phyloP scores from a whole-genome alignment of 2,113 vertebrate species.

The Eurystomus gularis region DNA sequence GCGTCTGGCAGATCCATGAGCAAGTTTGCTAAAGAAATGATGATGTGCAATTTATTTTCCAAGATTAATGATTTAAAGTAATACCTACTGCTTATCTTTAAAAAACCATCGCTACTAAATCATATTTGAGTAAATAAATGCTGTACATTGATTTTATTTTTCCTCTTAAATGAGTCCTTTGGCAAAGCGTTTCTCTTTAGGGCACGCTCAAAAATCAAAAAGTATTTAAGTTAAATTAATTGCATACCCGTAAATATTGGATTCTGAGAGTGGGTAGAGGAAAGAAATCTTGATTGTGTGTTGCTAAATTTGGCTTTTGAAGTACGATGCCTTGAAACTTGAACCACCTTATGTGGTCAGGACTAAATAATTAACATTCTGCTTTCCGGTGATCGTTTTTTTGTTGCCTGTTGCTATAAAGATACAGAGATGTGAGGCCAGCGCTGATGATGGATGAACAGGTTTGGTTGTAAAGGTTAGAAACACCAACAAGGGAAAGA shows the following conservation, averaged over 20 bases:
- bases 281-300: not conserved
- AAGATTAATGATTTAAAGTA: not conserved
- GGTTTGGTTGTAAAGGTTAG: not conserved
- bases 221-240: not conserved
- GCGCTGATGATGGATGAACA: rapidly evolving
- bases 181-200: not conserved
- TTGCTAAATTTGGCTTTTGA: not conserved
- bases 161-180: not conserved
- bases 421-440: not conserved
- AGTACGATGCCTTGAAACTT: not conserved
- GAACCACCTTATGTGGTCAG: not conserved
- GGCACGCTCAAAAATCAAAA: not conserved
- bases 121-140: not conserved
- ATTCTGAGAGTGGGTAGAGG: not conserved
- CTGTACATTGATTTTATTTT: not conserved
- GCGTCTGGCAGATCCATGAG: not conserved
- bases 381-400: not conserved
- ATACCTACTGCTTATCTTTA: not conserved
- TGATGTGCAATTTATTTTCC: not conserved
- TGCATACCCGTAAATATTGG: not conserved
- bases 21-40: not conserved
- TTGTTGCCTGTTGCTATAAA: not conserved
- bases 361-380: not conserved
- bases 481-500: not conserved
- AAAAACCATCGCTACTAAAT: not conserved